Base-by-base conservation (phyloP, 2,113 vertebrate species). In the Asarcornis scutulata region DNA sequence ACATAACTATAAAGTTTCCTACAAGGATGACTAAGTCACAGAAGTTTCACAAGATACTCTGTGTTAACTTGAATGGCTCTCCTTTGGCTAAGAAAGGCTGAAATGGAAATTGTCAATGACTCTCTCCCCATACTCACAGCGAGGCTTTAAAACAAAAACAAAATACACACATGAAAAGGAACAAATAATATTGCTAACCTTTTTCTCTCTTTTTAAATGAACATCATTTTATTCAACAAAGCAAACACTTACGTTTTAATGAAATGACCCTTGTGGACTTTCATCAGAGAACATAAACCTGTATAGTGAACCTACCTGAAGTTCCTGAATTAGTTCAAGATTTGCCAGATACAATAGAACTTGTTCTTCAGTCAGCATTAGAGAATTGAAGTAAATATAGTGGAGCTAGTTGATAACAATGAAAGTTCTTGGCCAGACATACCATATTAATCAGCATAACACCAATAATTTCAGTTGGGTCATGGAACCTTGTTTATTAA, bases 81-180 rank as follows among this genome's bases (percentile, higher is more conserved):
- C 73, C 87, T 88, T 91, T 86, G 27, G 53, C 75, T 95, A 76
- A n/a, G 21, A 95, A 93, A 77, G 17, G 89, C 63, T 40, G 29
- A 88, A 91, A 85, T 52, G 7, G 52, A 91, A 93, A 91, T 34
- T 4, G 5, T 60, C 77, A 82, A 36, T 64, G 17, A 75, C 25
- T 75, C 21, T 50, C 56, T 63, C 50, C 6, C 27, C 62, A 34
- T 42, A 48, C 4, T 50, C 22, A 34, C 14, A 84, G 60, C 16
- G 78, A 80, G 22, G 46, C 9, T 91, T 93, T 73, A 40, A 64
- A 93, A 80, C 22, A 73, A 36, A 89, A 67, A 26, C 38, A 23
- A 95, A 85, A 83, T 22, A 21, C 5, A 26, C 56, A 50, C 2
- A 55, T 17, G 67, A 71, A 88, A 73, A 63, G 20, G 17, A 95